phyloP scores from a whole-genome alignment of 2,113 vertebrate genomes.

The Triplophysa rosa region DNA sequence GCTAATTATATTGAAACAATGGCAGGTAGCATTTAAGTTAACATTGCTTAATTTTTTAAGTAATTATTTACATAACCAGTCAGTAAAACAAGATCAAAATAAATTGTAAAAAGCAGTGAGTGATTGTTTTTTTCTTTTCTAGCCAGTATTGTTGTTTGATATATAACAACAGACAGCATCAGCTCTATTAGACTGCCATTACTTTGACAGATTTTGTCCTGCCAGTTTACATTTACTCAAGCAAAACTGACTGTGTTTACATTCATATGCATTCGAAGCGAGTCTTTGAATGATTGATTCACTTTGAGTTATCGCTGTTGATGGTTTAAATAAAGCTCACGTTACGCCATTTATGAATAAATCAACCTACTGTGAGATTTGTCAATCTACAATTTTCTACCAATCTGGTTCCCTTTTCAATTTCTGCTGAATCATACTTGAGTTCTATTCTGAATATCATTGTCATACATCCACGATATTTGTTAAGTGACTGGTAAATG shows the following conservation, averaged over 20 bases:
- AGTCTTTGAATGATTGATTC: conserved; percentile 9
- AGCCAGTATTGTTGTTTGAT: no score
- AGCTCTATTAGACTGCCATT: no score
- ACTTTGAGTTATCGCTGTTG: not conserved
- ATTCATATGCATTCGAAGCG: not conserved
- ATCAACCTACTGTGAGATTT: not conserved
- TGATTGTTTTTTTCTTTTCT: no score
- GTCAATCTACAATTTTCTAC: not conserved
- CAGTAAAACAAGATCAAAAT: no score
- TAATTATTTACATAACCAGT: no score
- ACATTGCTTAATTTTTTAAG: no score
- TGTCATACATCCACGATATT: not conserved
- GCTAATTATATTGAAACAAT: no score
- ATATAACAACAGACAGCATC: no score
- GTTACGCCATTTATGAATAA: not conserved
- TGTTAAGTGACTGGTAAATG: not conserved
- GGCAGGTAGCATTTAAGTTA: no score
- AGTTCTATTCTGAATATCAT: not conserved
- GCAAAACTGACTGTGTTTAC: no score
- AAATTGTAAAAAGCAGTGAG: no score
- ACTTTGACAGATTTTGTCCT: not conserved
- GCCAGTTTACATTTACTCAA: not conserved
- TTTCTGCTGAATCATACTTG: conserved; percentile 10
- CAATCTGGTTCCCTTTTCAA: not conserved
- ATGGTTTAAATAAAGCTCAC: not conserved